These are phyloP conservation scores for Meganola albula DNA, from an alignment of 2,888 invertebrate genomes.

Conservation along the genomic window DNA sequence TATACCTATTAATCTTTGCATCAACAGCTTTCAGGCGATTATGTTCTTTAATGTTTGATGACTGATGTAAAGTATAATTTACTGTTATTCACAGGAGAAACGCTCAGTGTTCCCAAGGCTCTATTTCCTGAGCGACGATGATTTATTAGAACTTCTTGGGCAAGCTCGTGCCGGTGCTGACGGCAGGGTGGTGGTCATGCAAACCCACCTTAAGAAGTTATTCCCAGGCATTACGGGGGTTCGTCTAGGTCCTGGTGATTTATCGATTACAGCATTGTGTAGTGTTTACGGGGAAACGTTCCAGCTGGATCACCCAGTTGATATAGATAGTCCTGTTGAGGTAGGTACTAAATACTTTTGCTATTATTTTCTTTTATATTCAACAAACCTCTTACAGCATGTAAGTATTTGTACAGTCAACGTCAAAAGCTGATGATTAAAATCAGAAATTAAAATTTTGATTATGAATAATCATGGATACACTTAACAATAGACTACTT, in stretches of 20 bases:
- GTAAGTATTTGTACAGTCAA: too few species aligned
- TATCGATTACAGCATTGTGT: constrained; percentile 82
- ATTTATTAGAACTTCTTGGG: constrained; percentile 95
- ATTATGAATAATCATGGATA: too few species aligned
- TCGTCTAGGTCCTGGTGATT: constrained; percentile 76
- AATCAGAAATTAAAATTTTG: too few species aligned
- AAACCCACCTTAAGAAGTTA: constrained; percentile 95
- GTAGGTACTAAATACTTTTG: constrained; percentile 54
- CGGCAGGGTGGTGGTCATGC: constrained; percentile 86
- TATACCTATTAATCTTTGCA: too few species aligned
- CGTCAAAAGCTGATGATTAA: too few species aligned
- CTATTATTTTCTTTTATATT: too few species aligned
- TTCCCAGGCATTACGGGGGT: constrained; percentile 94
- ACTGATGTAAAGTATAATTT: too few species aligned
- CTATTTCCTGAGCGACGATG: constrained; percentile 98
- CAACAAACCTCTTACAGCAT: too few species aligned
- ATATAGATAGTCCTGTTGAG: constrained; percentile 87
- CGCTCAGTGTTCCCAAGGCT: constrained; percentile 95
- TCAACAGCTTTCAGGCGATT: too few species aligned
- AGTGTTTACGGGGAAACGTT: constrained; percentile 87
- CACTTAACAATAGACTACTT: too few species aligned
- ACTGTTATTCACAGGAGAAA: constrained; percentile 88
- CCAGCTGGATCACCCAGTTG: constrained; percentile 81
- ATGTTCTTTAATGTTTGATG: too few species aligned
- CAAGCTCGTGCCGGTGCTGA: constrained; percentile 87